Evolutionary conservation across 2,113 vertebrate species (phyloP), one percentile per base, ranked within the genome.

Genomic region (Seriola dumerili): DNA sequence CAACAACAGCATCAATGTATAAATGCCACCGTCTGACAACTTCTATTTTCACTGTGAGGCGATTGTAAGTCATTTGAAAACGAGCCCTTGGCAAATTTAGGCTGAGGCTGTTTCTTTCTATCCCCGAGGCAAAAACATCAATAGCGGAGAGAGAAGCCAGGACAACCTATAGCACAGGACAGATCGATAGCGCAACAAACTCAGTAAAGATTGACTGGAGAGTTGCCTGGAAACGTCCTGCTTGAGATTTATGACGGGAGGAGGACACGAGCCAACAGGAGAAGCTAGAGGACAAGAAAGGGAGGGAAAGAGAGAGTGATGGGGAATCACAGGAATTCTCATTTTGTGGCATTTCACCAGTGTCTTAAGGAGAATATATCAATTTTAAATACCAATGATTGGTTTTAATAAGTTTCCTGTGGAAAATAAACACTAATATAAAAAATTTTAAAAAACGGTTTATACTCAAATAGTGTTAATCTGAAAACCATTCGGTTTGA

Each of bases 141-240:
- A 91, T 91, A 88, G 83, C 7, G 36, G 76, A 64, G 76, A 80
- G 76, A 83, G 90, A 80, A 73, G 78, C 86, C 87, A 81, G 85
- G 83, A 91, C 87, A 92, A 92, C 90, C 84, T 92, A 90, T 89
- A 90, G 89, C 83, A 81, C 61, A 78, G 88, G 83, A 88, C 70
- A 64, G 90, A 93, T 93, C 90, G 16, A 94, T 94, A 84, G 80
- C 23, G n/a, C 85, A 91, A 93, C 94, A 92, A 92, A 94, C 86
- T 91, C 90, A 79, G 92, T 91, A 90, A 93, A 92, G 92, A 94
- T 93, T 92, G 89, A 93, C 88, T 91, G 79, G 87, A 90, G 85
- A 92, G 88, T 88, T 90, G 88, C 85, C 89, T 88, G 77, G 88
- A 91, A 86, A 91, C 71, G 65, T 87, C 88, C 79, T 36, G 72